Conservation (phyloP, 2,113 vertebrate species). For the Pterocles orientalis region DNA sequence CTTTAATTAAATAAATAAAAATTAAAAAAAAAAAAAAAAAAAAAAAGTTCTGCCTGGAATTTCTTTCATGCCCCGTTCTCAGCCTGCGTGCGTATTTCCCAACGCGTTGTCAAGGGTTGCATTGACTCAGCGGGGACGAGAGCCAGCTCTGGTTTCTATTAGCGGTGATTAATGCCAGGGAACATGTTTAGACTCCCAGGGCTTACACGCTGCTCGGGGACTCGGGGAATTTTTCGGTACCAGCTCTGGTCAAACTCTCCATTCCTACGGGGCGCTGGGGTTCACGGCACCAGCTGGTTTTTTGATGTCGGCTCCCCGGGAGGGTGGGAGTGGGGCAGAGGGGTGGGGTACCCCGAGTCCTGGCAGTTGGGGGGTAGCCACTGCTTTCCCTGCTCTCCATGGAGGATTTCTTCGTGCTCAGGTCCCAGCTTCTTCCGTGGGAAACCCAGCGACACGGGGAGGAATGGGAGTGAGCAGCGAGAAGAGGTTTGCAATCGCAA, state of each 20-base stretch:
- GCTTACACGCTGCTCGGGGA: constrained; percentile 70
- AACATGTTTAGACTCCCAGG: constrained; percentile 70
- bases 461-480: accelerated
- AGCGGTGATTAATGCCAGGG: constrained; percentile 80
- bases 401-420: neutral
- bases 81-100: constrained; percentile 71
- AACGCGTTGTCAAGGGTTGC: constrained; percentile 67
- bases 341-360: neutral
- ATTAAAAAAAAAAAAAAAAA: neutral
- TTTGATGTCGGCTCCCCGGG: neutral
- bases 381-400: neutral
- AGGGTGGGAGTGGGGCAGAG: neutral
- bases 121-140: constrained; percentile 75
- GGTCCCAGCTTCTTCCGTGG: accelerated
- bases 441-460: neutral
- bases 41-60: constrained; percentile 69
- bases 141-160: constrained; percentile 85
- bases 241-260: constrained; percentile 35
- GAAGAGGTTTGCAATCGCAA: neutral
- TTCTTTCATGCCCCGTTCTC: constrained; percentile 75
- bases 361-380: neutral
- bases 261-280: neutral
- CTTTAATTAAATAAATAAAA: neutral
- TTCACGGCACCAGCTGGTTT: neutral
- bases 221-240: constrained; percentile 68